Evolutionary conservation across 2,113 vertebrate genomes (phyloP).

Genomic region (Trochalopteron elliotii): DNA sequence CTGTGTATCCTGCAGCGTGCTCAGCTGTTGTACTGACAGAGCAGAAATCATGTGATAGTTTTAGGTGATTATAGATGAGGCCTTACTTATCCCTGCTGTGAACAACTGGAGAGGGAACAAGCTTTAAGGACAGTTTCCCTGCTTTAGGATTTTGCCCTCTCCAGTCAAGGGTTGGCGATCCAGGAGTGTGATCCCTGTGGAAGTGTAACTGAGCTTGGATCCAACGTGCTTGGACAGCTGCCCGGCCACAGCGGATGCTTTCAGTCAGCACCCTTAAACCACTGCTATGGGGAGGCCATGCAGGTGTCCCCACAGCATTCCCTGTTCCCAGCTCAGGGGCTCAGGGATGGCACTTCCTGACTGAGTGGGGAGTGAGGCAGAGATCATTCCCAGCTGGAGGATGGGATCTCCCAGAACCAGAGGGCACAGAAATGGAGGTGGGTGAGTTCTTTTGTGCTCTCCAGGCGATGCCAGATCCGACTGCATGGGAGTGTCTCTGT

Average conservation of each 20-base stretch:
- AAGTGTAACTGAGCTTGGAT: neutral
- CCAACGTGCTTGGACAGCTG: neutral
- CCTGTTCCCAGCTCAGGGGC: neutral
- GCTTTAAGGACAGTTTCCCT: neutral
- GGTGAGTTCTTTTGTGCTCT: neutral
- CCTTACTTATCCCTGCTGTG: conserved; percentile 51
- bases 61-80: conserved; percentile 62
- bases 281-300: neutral
- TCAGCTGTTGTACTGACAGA: conserved; percentile 49
- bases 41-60: conserved; percentile 50
- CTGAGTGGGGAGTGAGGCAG: rapidly evolving
- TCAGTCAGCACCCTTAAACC: neutral
- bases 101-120: conserved; percentile 1
- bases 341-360: neutral
- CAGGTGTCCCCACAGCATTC: neutral
- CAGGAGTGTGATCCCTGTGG: neutral
- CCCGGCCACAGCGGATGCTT: neutral
- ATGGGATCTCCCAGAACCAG: neutral
- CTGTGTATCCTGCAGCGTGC: conserved; percentile 61
- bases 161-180: neutral
- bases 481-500: neutral
- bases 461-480: rapidly evolving
- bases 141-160: neutral
- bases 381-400: neutral
- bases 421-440: neutral